Evolutionary conservation across 2,888 invertebrate species (phyloP).

Genomic region (Pristionchus fissidentatus): DNA sequence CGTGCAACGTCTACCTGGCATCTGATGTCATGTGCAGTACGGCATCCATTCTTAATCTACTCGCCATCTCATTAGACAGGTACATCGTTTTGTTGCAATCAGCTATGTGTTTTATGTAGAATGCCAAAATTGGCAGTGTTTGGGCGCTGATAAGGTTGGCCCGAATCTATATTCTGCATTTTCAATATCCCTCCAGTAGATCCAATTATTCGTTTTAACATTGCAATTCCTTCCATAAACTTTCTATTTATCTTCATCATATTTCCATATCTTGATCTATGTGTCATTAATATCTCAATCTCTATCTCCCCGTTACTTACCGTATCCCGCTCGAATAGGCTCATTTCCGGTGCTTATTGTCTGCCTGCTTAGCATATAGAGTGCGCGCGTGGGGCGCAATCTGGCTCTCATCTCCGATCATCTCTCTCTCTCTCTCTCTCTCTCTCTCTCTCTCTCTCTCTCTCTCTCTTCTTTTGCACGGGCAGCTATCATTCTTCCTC

Average conservation of each 20-base stretch:
- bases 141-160: not conserved
- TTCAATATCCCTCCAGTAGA: not conserved
- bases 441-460: not conserved
- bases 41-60: constrained; percentile 96
- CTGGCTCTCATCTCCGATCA: not conserved
- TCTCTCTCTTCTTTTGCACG: too few species aligned
- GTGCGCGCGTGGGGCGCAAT: not conserved
- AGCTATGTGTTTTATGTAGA: not conserved
- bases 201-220: not conserved
- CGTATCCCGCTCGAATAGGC: too few species aligned
- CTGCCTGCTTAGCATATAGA: constrained; percentile 48
- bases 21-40: constrained; percentile 98
- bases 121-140: too few species aligned
- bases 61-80: constrained; percentile 98
- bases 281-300: not conserved
- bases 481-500: too few species aligned
- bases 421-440: not conserved
- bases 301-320: not conserved
- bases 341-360: constrained; percentile 58
- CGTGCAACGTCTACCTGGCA: constrained; percentile 96
- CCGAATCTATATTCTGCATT: not conserved
- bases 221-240: too few species aligned
- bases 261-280: not conserved
- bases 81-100: constrained; percentile 79
- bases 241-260: not conserved